These are phyloP conservation scores for Pterois miles DNA, from an alignment of 2,797 vertebrate species.

Conservation along the genomic window DNA sequence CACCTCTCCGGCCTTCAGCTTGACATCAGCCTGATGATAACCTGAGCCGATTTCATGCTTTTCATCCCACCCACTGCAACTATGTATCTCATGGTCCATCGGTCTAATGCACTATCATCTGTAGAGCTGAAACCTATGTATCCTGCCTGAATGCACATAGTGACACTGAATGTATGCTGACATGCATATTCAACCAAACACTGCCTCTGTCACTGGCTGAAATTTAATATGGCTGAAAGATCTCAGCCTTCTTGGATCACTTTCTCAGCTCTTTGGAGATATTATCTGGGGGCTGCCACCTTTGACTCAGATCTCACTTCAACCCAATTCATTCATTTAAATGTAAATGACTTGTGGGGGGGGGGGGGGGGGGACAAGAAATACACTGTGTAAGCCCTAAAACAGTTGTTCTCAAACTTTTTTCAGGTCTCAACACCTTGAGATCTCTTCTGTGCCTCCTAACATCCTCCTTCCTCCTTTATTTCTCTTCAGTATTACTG, in stretches of 20 bases:
- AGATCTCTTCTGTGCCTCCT: background rate
- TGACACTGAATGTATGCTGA: conserved; percentile 20
- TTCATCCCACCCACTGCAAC: conserved; percentile 41
- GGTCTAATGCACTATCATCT: conserved; percentile 11
- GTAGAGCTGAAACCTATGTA: conserved; percentile 22
- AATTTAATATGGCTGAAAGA: conserved; percentile 13
- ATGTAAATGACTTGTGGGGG: background rate
- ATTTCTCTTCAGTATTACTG: background rate
- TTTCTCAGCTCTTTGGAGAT: background rate
- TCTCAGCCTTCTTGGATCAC: background rate
- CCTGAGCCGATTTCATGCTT: conserved; percentile 51
- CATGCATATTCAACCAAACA: conserved; percentile 21
- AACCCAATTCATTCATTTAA: conserved; percentile 5
- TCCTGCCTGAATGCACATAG: conserved; percentile 28
- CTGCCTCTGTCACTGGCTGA: background rate
- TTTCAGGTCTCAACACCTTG: background rate
- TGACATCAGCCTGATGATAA: conserved; percentile 26
- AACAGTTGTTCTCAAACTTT: background rate
- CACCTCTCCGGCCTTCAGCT: conserved; percentile 2
- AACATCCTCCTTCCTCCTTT: too few relatives aligned
- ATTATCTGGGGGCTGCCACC: background rate
- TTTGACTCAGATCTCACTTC: background rate
- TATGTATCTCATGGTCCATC: conserved; percentile 30
- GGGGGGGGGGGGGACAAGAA: background rate
- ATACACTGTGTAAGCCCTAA: background rate